Conservation (phyloP, 2,888 invertebrate species). For the Rhogogaster chlorosoma region DNA sequence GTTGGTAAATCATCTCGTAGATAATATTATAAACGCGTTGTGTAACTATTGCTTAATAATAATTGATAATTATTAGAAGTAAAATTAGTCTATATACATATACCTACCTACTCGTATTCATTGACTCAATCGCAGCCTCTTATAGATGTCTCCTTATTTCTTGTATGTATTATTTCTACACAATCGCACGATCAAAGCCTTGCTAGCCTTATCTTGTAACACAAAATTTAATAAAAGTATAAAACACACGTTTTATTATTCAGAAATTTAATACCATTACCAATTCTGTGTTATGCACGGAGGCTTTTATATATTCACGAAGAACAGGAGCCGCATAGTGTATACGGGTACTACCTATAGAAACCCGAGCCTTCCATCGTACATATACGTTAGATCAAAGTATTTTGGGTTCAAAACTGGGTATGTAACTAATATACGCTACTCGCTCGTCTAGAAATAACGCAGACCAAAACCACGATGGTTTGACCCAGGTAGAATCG, state of each 20-base stretch:
- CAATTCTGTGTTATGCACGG: not conserved
- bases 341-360: not conserved
- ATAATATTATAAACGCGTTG: not conserved
- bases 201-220: constrained; percentile 73
- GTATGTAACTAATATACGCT: not conserved
- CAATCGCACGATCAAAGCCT: constrained; percentile 71
- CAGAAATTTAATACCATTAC: not conserved
- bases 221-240: constrained; percentile 69
- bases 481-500: not conserved
- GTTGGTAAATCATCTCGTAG: not conserved
- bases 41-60: constrained; percentile 8
- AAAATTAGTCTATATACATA: not conserved
- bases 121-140: constrained; percentile 35
- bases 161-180: constrained; percentile 50
- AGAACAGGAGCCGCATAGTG: not conserved
- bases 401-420: not conserved
- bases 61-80: constrained; percentile 14
- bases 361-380: not conserved
- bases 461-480: not conserved
- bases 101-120: not conserved
- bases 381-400: not conserved
- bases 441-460: not conserved
- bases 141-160: constrained; percentile 24
- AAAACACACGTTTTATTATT: constrained; percentile 53
- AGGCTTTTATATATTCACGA: not conserved